Percentiles rank a stretch among this genome's conserved stretches.
phyloP scores from a whole-genome alignment of 2,888 invertebrate genomes.

The Scaptomyza polygonia region DNA sequence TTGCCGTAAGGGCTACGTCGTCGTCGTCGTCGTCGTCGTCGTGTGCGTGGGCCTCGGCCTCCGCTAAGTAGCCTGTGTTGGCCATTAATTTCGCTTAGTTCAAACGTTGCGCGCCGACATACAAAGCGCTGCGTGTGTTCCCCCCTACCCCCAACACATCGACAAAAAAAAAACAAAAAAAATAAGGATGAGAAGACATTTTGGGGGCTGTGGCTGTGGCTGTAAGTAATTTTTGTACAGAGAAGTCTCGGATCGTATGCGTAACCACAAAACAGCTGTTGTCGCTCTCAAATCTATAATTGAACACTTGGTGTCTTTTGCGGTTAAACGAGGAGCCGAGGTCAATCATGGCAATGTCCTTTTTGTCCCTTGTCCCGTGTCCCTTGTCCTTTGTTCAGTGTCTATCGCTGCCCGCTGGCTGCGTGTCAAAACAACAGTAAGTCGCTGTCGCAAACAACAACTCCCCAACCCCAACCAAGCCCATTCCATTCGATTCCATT shows the following conservation, averaged over 20 bases:
- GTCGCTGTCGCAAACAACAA: slow-evolving; percentile 38
- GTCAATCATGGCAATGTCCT: slow-evolving; percentile 17
- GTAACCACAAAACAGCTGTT: slow-evolving; percentile 64
- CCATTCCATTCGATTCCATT: too few species aligned
- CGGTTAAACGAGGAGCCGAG: slow-evolving; percentile 45
- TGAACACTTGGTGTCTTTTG: slow-evolving; percentile 62
- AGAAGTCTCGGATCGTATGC: slow-evolving; percentile 13
- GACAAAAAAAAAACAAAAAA: not conserved
- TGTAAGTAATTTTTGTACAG: not conserved
- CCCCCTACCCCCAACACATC: slow-evolving; percentile 10
- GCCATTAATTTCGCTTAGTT: slow-evolving; percentile 78
- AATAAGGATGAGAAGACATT: not conserved
- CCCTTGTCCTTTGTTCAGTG: slow-evolving; percentile 2
- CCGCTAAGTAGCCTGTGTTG: slow-evolving; percentile 79
- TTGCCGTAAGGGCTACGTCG: slow-evolving; percentile 62
- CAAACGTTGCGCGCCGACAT: slow-evolving; percentile 68
- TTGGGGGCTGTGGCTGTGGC: slow-evolving; percentile 6
- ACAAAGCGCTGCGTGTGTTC: slow-evolving; percentile 61
- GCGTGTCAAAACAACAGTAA: slow-evolving; percentile 82
- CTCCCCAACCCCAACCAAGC: not conserved
- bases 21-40: slow-evolving; percentile 4
- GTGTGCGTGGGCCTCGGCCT: slow-evolving; percentile 61
- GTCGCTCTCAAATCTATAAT: slow-evolving; percentile 70
- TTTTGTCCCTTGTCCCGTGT: not conserved
- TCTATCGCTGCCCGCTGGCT: slow-evolving; percentile 60